These are phyloP conservation scores for Drosophila subsilvestris DNA, from an alignment of 2,888 invertebrate species.

Conservation along the genomic window DNA sequence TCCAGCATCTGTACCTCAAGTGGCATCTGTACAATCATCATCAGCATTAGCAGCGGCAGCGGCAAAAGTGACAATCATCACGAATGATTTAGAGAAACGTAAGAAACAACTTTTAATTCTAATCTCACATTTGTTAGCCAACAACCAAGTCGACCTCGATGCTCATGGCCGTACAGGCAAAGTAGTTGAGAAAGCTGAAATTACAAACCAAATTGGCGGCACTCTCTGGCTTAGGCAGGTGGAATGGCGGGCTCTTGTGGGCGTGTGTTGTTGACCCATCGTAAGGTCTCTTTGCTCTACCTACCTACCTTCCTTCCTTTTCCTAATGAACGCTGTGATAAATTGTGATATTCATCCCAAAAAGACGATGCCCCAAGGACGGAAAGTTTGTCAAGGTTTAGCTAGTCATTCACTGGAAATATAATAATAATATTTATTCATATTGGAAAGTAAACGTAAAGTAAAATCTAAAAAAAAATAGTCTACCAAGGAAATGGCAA, in stretches of 20 bases:
- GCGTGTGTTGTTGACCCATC: constrained; percentile 29
- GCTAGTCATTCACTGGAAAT: not conserved
- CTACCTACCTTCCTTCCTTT: not conserved
- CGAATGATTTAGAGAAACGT: constrained; percentile 83
- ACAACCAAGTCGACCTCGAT: constrained; percentile 44
- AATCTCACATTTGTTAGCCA: constrained; percentile 72
- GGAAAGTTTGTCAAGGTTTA: not conserved
- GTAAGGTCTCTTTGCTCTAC: constrained; percentile 20
- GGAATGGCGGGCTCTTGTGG: constrained; percentile 42
- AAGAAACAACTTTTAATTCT: constrained; percentile 80
- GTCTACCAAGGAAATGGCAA: not conserved
- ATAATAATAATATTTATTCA: not conserved
- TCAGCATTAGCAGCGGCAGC: constrained; percentile 28
- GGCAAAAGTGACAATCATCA: constrained; percentile 45
- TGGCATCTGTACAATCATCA: constrained; percentile 13
- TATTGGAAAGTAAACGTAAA: not conserved
- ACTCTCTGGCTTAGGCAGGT: constrained; percentile 54
- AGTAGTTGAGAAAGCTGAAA: constrained; percentile 70
- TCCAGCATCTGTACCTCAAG: constrained; percentile 23
- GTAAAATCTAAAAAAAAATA: not conserved
- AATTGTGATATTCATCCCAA: constrained; percentile 15
- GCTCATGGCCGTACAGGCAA: constrained; percentile 50
- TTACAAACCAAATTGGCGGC: constrained; percentile 73
- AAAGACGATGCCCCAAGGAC: not conserved
- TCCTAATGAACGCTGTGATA: constrained; percentile 25